Conservation (phyloP, 2,113 vertebrate genomes). For the Oreochromis tanganicae region DNA sequence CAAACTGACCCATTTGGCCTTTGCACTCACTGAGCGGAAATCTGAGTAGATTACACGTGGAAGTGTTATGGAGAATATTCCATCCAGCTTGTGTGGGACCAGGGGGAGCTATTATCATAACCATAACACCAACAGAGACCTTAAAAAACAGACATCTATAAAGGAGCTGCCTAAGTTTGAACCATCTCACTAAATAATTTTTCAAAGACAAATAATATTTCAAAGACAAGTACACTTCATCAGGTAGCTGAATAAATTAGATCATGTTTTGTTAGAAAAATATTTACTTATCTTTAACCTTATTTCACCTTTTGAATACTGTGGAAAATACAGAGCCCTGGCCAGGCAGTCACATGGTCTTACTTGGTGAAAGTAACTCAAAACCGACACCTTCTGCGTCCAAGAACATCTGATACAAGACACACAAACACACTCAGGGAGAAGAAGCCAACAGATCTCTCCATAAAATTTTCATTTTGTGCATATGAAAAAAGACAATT, state of each 20-base stretch:
- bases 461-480: not conserved
- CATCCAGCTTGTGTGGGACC: not conserved
- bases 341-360: conserved; percentile 66
- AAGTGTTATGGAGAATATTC: conserved; percentile 25
- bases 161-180: not conserved
- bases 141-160: not conserved
- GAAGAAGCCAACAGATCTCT: not conserved
- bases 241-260: not conserved
- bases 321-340: conserved; percentile 37
- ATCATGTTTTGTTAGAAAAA: not conserved
- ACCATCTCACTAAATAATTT: not conserved
- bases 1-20: conserved; percentile 47
- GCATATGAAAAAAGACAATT: not conserved
- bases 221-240: not conserved
- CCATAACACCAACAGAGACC: not conserved
- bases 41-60: conserved; percentile 19
- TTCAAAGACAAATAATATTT: not conserved
- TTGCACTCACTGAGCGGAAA: conserved; percentile 8
- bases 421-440: conserved; percentile 25
- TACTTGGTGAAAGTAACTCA: conserved; percentile 73
- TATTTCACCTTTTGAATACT: conserved; percentile 62
- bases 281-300: conserved; percentile 38
- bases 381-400: conserved; percentile 72
- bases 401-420: conserved; percentile 69
- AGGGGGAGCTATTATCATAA: not conserved